These are phyloP conservation scores for Phalloptychus januarius DNA, from an alignment of 2,797 vertebrate genomes.

Conservation along the genomic window DNA sequence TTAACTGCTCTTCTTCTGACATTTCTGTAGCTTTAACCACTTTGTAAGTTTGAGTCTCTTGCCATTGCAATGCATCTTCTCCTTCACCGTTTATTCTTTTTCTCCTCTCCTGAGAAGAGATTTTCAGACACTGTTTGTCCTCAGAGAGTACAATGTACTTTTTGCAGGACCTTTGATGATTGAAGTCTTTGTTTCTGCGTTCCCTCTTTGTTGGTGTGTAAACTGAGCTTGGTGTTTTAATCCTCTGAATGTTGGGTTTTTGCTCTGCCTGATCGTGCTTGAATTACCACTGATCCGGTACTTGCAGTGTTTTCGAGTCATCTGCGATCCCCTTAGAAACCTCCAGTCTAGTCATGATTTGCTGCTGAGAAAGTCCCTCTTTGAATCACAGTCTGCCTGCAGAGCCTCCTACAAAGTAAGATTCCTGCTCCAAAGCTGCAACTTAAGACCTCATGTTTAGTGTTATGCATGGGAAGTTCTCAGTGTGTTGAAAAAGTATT, in stretches of 20 bases:
- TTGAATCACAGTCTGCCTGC: conserved; percentile 12
- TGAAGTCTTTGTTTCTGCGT: not conserved
- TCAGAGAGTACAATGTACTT: not conserved
- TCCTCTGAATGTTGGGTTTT: conserved; percentile 7
- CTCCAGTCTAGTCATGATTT: conserved; percentile 16
- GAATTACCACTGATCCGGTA: conserved; percentile 12
- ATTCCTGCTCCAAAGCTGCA: not conserved
- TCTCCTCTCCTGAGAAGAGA: conserved; percentile 3
- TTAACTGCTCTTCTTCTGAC: not conserved
- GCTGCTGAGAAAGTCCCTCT: conserved; percentile 14
- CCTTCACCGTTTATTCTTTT: not conserved
- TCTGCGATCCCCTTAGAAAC: conserved; percentile 20
- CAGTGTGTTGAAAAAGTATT: not conserved
- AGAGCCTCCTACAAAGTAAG: not conserved
- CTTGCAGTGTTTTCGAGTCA: conserved; percentile 15
- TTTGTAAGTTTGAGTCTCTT: not conserved
- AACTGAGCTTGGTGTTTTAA: conserved; percentile 8
- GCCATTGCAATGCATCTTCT: not conserved
- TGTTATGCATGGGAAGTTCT: not conserved
- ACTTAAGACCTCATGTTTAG: not conserved
- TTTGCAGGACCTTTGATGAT: not conserved
- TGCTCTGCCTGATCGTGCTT: conserved; percentile 11
- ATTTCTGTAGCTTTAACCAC: not conserved
- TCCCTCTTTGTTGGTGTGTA: not conserved
- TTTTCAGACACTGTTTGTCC: conserved; percentile 1